A percentile compares a stretch with the other conserved stretches of the same genome.
These are phyloP conservation scores for Lymantria dispar DNA, from an alignment of 2,888 invertebrate species.

Conservation along the genomic window DNA sequence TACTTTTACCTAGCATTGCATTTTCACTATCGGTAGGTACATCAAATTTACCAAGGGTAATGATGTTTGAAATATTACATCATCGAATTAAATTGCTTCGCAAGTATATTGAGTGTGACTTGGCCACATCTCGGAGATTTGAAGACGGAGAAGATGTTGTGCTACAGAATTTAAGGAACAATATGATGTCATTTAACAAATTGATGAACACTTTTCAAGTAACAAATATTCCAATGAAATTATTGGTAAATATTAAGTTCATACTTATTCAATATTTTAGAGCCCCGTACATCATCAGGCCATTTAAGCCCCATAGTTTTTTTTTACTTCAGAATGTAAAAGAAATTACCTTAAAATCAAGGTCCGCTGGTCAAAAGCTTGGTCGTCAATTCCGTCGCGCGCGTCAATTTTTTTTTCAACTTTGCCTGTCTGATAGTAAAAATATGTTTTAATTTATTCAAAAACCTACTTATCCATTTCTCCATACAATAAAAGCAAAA, in stretches of 20 bases:
- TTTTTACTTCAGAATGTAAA: too few species aligned
- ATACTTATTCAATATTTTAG: neutral
- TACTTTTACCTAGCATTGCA: neutral
- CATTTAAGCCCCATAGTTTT: too few species aligned
- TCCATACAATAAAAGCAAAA: too few species aligned
- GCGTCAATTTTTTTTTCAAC: too few species aligned
- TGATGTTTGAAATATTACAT: conserved; percentile 6
- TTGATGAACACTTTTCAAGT: neutral
- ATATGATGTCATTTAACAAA: conserved; percentile 1
- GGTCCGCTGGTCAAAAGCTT: too few species aligned
- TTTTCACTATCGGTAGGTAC: neutral
- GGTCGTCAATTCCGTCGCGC: too few species aligned
- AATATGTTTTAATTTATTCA: too few species aligned
- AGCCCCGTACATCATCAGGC: too few species aligned
- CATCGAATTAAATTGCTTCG: conserved; percentile 6
- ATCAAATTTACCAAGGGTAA: conserved; percentile 4
- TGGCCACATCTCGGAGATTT: conserved; percentile 3
- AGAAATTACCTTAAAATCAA: too few species aligned
- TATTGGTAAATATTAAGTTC: neutral
- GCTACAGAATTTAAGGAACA: conserved; percentile 1
- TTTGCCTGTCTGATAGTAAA: too few species aligned
- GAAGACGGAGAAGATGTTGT: conserved; percentile 5
- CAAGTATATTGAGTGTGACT: neutral
- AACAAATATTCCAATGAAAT: conserved; percentile 2
- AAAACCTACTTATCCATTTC: too few species aligned